Base-by-base conservation (phyloP, 2,113 vertebrate species). In the Telmatochromis sp. region DNA sequence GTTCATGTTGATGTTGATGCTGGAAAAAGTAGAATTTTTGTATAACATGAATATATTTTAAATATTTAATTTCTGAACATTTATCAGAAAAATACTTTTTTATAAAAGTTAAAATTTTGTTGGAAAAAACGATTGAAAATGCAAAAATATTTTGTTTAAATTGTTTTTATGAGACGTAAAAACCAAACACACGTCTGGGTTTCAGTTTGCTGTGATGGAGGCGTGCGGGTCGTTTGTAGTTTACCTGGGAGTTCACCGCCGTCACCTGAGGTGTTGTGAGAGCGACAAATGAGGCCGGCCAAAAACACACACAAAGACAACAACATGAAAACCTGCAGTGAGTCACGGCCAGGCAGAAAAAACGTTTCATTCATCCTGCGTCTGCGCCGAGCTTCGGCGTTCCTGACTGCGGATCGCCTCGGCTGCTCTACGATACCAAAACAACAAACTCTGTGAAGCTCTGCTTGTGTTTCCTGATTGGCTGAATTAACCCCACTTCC, bases 211-310 rank as follows among this genome's bases (percentile, higher is more conserved):
- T 4, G 55, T 31, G 40, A 80, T 45, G 84, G 8, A 23, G 78
- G 45, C 37, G 55, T 10, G 84, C 15, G 19, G 65, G 23, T 58
- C 19, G 6, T 5, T 37, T 65, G 47, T 40, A 10, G 97, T 97
- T 98, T 98, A 98, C 98, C 98, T 98, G 98, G 92, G 85, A 95
- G 94, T 94, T 98, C 98, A 90, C 95, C 90, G 95, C 95, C 90
- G 94, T 98, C 98, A 96, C 98, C 98, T 99, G 98, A 98, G 91
- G 96, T 94, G 95, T 97, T 95, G 97, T 97, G 97, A 96, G 87
- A 96, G 96, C 97, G 96, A 96, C 85, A 94, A 93, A 97, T 96
- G 96, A 97, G 96, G 97, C 97, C 97, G 96, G 96, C 81, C 87
- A 87, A 87, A 85, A 93, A 92, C 14, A 91, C 49, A 89, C 35